Evolutionary conservation across 2,888 invertebrate species (phyloP), one percentile per base, ranked within the genome.

Genomic region (Seladonia tumulorum): DNA sequence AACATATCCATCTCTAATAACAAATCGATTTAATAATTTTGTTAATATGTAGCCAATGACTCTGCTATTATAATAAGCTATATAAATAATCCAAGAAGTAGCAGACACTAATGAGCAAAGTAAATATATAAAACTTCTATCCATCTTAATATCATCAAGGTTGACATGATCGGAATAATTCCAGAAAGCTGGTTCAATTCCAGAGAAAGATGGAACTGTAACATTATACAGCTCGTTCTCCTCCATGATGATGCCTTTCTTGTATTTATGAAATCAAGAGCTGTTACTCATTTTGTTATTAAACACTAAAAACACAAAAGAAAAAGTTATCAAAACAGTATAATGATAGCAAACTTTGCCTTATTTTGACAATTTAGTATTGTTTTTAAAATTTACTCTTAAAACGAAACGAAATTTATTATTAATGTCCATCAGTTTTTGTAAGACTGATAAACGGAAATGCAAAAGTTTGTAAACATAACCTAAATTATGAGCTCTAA

Each of bases 11-110:
- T 97, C 97, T 94, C 97, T 97, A 91, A 98, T 97, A 93, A 98
- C 97, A 95, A 99, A 97, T 93, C 97, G 97, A 95, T 99, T 99
- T 79, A 98, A 96, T 81, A 99, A 96, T 94, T 98, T 97, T 14
- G 99, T 99, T 79, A 99, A 96, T 92, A 99, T 96, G 94, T 98
- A 97, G 47, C 99, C 99, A 90, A 98, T 96, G 5, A 99, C 97
- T 87, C 99, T 96, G 79, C 99, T 98, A 95, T 99, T 99, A 96
- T 99, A 99, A 95, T 98, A 99, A 0, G 98, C 98, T 93, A 99
- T 98, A 95, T 99, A 99, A 90, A 99, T 97, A 77, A 99, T 97
- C 99, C 99, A 99, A 63, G 97, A 96, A 93, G 98, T 97, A 39
- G 98, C 98, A 86, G 97, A 97, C 91, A 97, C 96, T 76, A 98